Percentiles rank a stretch among this genome's conserved stretches.
phyloP scores from a whole-genome alignment of 2,797 vertebrate genomes.

The Periophthalmus magnuspinnatus region DNA sequence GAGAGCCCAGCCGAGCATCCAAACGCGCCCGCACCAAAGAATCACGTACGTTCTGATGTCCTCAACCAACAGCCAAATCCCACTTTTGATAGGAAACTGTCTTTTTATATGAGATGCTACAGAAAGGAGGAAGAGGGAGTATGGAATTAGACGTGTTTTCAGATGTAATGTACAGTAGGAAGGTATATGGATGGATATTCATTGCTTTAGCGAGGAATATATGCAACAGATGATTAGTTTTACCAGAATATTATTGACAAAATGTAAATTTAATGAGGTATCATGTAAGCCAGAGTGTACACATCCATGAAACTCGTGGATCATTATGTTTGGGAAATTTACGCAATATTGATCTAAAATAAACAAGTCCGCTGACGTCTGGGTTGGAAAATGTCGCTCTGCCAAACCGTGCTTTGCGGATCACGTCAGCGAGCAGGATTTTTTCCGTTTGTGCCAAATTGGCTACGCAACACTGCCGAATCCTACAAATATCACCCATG shows the following conservation, averaged over 20 bases:
- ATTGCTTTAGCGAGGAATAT: neutral
- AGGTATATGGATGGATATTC: neutral
- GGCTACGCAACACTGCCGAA: too few relatives aligned
- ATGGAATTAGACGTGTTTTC: neutral
- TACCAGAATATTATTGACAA: neutral
- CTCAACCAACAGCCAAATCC: conserved; percentile 7
- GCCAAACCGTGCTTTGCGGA: too few relatives aligned
- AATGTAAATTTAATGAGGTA: too few relatives aligned
- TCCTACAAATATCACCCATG: too few relatives aligned
- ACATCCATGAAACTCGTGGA: too few relatives aligned
- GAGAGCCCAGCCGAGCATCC: conserved; percentile 89
- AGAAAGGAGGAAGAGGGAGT: conserved; percentile 3
- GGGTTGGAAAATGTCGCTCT: too few relatives aligned
- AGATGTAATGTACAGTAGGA: neutral
- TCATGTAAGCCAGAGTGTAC: too few relatives aligned
- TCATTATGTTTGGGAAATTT: too few relatives aligned
- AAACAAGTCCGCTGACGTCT: too few relatives aligned
- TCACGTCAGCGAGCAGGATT: too few relatives aligned
- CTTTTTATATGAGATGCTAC: neutral
- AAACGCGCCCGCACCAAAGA: conserved; percentile 88
- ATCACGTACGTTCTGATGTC: conserved; percentile 78
- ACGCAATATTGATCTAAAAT: too few relatives aligned
- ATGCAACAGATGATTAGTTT: neutral
- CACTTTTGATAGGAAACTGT: conserved; percentile 1
- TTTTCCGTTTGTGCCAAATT: too few relatives aligned